Base-by-base conservation (phyloP, 2,797 vertebrate species). In the Leptatherina wallacei region DNA sequence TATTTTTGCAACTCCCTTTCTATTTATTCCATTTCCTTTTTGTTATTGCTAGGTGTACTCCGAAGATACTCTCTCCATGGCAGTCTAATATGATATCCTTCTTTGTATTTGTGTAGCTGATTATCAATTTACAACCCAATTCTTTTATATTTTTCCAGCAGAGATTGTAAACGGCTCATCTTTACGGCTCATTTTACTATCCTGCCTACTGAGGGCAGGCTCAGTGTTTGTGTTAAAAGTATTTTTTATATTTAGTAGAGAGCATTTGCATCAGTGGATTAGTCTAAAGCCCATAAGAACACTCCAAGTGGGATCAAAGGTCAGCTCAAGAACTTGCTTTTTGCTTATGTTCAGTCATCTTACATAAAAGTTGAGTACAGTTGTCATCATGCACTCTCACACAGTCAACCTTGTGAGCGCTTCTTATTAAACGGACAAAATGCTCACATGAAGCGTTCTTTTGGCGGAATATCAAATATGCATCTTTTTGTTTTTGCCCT, bases 161-260 rank as follows among this genome's bases (percentile, higher is more conserved):
- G 75, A 78, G 71, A 76, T 82, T 64, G 78, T 61, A 72, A 76
- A 52, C 77, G 80, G 87, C 81, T 87, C 93, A 92, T 88, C 86
- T 93, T 93, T 92, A 93, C 77, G 81, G 87, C 67, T 54, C 68
- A 66, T 89, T 92, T 91, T 90, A 90, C 85, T 81, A 84, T 71
- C 36, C 73, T 67, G 79, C 83, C 80, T 78, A 75, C 84, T 11
- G 44, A 71, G 64, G 83, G 75, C 82, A 81, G 52, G 72, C 61
- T 73, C 55, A 0, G 73, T 38, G 64, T 85, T 88, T 73, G 77
- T 16, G 61, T 81, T 84, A 83, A 91, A 91, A 87, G 89, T 88
- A 82, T 91, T 91, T 92, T 35, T 91, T 47, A 91, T 84, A 47
- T 77, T 72, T 85, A 88, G 88, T 90, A 55, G 85, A 91, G 80